Evolutionary conservation across 2,797 vertebrate species (phyloP), one percentile per base, ranked within the genome.

Genomic region (Ctenopoma multispine): DNA sequence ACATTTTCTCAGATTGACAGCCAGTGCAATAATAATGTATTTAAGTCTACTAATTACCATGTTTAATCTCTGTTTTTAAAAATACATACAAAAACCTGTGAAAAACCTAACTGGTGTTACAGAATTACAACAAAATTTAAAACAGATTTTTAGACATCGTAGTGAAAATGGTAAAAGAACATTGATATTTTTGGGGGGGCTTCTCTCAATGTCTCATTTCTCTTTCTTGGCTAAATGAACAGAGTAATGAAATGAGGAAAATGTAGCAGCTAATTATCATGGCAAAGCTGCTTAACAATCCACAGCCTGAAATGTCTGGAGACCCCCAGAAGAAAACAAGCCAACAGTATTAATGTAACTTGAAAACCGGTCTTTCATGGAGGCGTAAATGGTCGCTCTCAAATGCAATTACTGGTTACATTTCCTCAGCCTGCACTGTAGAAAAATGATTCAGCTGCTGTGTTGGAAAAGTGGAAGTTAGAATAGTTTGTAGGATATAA

Each of bases 291-390:
- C 68, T 76, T 29, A 71, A 46, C 57, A 67, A 62, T 64, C 56
- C 56, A 69, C 69, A 62, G 65, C 55, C 46, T 27, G 40, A 77
- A 79, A 75, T 57, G 29, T 65, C 29, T 67, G 58, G 49, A 71
- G 63, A 57, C 50, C 79, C 73, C 63, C 55, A 69, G 24, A 86
- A 74, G 68, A 85, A 82, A 81, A 67, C 50, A 80, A 64, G 55
- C 53, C 63, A 73, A 51, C 48, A 41, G 18, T 69, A 73, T 73
- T 68, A 68, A 79, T 82, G 59, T 49, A 65, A 56, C 43, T 36
- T 27, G 27, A 69, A 74, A 75, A 56, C 34, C 36, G 57, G 14
- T 76, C 57, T 76, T 72, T 77, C 58, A 58, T 46, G 5, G 34
- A 68, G 49, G 44, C 20, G 8, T 62, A 66, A 74, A 79, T 68